Conservation (phyloP, 2,888 invertebrate genomes). For the Mimachlamys varia region DNA sequence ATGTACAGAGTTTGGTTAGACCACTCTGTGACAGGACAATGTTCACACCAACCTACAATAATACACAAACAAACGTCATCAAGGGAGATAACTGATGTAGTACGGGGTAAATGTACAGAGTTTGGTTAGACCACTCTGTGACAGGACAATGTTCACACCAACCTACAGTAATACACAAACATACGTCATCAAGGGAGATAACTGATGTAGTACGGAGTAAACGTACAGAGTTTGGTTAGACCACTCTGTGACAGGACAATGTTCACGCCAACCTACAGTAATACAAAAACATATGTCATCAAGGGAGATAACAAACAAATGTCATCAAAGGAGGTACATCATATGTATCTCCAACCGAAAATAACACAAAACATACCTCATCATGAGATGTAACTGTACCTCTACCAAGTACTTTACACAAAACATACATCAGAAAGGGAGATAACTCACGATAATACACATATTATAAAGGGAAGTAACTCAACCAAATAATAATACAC, state of each 20-base stretch:
- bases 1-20: no score
- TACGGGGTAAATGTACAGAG: no score
- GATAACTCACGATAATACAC: no score
- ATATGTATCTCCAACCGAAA: not conserved
- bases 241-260: no score
- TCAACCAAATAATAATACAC: not conserved
- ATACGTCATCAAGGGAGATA: not conserved
- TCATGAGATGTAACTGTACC: not conserved
- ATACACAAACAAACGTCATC: not conserved
- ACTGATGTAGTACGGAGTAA: no score
- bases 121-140: no score
- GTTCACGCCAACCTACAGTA: slow-evolving; percentile 53
- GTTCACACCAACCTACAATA: not conserved
- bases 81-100: not conserved
- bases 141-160: no score
- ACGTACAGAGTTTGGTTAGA: no score
- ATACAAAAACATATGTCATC: no score
- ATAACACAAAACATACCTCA: not conserved
- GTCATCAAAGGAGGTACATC: not conserved
- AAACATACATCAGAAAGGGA: not conserved
- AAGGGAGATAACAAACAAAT: not conserved
- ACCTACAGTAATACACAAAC: not conserved
- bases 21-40: no score
- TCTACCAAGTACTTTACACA: not conserved
- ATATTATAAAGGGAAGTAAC: slow-evolving; percentile 87